phyloP scores from a whole-genome alignment of 2,797 vertebrate genomes.

The Dendrocincla fuliginosa region DNA sequence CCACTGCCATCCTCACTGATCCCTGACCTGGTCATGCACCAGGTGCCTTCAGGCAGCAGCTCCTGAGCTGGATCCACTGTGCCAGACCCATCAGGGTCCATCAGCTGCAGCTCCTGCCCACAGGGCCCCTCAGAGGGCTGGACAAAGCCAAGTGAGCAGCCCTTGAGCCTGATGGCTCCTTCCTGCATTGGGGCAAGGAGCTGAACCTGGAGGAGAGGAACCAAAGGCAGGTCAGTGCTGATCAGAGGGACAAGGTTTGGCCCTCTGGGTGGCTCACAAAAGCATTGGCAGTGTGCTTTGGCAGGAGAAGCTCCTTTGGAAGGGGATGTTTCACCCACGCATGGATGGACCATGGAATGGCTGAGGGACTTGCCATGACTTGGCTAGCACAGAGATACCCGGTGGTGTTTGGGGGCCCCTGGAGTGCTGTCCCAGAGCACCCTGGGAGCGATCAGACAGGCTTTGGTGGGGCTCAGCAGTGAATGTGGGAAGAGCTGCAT shows the following conservation, averaged over 20 bases:
- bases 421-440: background rate
- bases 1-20: fast-evolving
- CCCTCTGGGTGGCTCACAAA: background rate
- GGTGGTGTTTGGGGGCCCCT: background rate
- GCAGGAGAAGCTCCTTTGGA: fast-evolving
- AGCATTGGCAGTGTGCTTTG: background rate
- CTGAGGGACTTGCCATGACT: background rate
- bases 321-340: fast-evolving
- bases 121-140: background rate
- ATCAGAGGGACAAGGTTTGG: background rate
- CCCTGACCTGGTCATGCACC: background rate
- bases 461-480: background rate
- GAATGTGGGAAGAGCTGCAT: background rate
- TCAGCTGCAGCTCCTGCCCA: fast-evolving
- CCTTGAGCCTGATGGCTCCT: fast-evolving
- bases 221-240: background rate
- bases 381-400: background rate
- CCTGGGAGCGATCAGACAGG: fast-evolving
- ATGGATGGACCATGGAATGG: fast-evolving
- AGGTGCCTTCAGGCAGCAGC: background rate
- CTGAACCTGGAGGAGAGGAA: background rate
- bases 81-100: background rate
- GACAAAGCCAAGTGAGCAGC: fast-evolving
- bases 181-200: fast-evolving
- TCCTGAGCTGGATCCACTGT: background rate